Evolutionary conservation across 2,888 invertebrate species (phyloP).

Genomic region (Corbicula japonica): DNA sequence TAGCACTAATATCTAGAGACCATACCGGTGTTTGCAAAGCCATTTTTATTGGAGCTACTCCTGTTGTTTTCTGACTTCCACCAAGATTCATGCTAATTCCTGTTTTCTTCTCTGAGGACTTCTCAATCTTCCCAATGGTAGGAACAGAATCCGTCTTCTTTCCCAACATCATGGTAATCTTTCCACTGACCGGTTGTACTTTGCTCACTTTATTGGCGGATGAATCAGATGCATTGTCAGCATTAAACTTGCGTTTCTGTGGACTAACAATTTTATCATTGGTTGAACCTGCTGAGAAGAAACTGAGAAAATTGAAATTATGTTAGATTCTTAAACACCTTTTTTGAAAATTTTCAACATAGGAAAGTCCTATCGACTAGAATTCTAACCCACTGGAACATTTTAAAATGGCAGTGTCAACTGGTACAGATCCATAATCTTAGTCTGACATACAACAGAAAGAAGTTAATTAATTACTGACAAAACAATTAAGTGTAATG

Average conservation of each 20-base stretch:
- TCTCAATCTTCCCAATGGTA: too few relatives aligned
- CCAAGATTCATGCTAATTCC: constrained; percentile 59
- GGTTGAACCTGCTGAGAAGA: constrained; percentile 62
- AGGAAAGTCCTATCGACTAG: neutral
- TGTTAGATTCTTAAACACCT: constrained; percentile 19
- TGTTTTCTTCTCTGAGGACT: too few relatives aligned
- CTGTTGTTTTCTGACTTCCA: too few relatives aligned
- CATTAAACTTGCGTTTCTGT: constrained; percentile 69
- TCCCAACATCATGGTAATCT: constrained; percentile 31
- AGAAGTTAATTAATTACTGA: too few relatives aligned
- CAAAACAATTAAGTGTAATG: too few relatives aligned
- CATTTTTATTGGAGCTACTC: constrained; percentile 67
- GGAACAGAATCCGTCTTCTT: constrained; percentile 3
- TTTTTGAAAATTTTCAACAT: neutral
- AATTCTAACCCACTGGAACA: neutral
- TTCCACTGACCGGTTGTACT: constrained; percentile 12
- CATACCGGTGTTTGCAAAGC: constrained; percentile 64
- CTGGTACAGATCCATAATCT: too few relatives aligned
- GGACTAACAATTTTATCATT: constrained; percentile 58
- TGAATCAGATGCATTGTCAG: constrained; percentile 47
- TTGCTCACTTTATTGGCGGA: constrained; percentile 13
- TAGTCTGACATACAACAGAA: too few relatives aligned
- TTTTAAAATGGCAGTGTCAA: too few relatives aligned
- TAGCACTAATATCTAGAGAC: too few relatives aligned
- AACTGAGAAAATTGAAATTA: constrained; percentile 67